Conservation (phyloP, 2,888 invertebrate genomes). For the Amiota minor region DNA sequence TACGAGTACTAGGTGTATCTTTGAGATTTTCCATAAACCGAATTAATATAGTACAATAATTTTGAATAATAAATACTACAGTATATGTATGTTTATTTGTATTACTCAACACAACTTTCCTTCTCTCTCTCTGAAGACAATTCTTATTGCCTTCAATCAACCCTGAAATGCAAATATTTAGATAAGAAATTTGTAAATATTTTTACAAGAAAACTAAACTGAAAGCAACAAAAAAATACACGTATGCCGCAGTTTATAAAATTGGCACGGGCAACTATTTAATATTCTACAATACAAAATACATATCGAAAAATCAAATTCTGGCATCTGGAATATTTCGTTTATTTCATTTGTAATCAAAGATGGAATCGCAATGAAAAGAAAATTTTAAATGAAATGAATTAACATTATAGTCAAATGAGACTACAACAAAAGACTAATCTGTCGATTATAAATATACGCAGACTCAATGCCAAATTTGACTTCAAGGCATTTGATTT, state of each 20-base stretch:
- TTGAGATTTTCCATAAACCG: too few species aligned
- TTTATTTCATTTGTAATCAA: conserved; percentile 66
- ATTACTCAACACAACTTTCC: neutral
- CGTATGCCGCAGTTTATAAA: conserved; percentile 57
- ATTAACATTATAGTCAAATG: neutral
- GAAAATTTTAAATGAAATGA: neutral
- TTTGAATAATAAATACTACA: too few species aligned
- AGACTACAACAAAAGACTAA: neutral
- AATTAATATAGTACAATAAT: too few species aligned
- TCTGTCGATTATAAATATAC: too few species aligned
- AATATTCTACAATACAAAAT: neutral
- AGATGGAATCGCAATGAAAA: conserved; percentile 30
- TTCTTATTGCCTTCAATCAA: neutral
- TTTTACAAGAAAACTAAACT: conserved; percentile 53
- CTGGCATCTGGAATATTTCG: conserved; percentile 63
- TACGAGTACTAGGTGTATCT: too few species aligned
- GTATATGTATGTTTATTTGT: too few species aligned
- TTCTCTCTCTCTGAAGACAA: too few species aligned
- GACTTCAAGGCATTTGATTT: neutral
- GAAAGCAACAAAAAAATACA: conserved; percentile 29
- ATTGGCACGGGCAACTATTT: conserved; percentile 35
- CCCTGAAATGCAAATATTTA: conserved; percentile 57
- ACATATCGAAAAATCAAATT: neutral
- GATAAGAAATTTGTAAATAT: conserved; percentile 60
- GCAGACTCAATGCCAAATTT: neutral